Percentiles rank a stretch among this genome's conserved stretches.
Evolutionary conservation across 2,888 invertebrate species (phyloP).

Genomic region (Ypsolopha scabrella): DNA sequence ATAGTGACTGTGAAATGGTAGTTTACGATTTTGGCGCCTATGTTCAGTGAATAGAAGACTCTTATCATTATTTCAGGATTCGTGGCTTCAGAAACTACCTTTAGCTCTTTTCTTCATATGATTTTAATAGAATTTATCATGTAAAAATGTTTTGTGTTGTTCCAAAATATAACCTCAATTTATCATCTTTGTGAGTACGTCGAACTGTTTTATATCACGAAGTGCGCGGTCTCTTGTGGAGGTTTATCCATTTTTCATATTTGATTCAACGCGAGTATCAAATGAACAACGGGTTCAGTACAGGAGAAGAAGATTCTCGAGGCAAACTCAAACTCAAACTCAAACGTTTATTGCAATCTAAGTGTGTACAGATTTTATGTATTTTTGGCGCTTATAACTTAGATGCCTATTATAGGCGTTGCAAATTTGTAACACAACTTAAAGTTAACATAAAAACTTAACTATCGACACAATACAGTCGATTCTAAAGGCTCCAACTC

Average conservation of each 20-base stretch:
- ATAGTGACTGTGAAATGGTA: conserved; percentile 22
- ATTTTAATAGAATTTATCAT: conserved; percentile 27
- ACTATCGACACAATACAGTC: too few relatives aligned
- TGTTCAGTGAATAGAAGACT: conserved; percentile 37
- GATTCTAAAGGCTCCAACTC: too few relatives aligned
- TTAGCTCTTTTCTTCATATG: conserved; percentile 24
- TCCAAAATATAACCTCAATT: conserved; percentile 56
- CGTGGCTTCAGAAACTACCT: conserved; percentile 19
- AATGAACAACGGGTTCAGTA: conserved; percentile 90
- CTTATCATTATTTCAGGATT: conserved; percentile 16
- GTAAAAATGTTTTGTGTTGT: conserved; percentile 43
- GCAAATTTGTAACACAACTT: too few relatives aligned
- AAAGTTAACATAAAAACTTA: too few relatives aligned
- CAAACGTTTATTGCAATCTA: too few relatives aligned
- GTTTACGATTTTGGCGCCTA: conserved; percentile 35
- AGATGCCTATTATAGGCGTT: too few relatives aligned
- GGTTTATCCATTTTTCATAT: conserved; percentile 55
- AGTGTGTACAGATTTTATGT: too few relatives aligned
- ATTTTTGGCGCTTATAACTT: too few relatives aligned
- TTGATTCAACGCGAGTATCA: conserved; percentile 71
- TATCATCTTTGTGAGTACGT: conserved; percentile 56
- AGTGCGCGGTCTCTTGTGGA: conserved; percentile 39
- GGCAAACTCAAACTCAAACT: too few relatives aligned
- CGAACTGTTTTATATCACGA: conserved; percentile 37
- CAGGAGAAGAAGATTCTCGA: conserved; percentile 91